These are phyloP conservation scores for Barbus barbus DNA, from an alignment of 2,113 vertebrate genomes.

Conservation along the genomic window DNA sequence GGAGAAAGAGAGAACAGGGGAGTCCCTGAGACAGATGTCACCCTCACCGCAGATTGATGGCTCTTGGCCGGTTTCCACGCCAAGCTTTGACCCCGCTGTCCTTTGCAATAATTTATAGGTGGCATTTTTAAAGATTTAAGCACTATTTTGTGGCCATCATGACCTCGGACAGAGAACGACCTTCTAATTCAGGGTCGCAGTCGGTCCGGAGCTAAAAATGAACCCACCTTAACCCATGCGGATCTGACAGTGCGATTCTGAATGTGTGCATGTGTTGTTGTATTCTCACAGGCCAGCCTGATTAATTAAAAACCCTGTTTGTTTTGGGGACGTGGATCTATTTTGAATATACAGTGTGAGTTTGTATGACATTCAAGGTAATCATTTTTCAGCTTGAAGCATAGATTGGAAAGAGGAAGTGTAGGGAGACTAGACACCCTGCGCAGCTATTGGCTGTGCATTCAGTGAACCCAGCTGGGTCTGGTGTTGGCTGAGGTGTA, in stretches of 20 bases:
- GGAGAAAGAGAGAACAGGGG: constrained; percentile 68
- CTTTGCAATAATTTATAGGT: constrained; percentile 81
- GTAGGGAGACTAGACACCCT: constrained; percentile 7
- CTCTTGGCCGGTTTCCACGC: constrained; percentile 76
- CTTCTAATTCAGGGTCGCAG: constrained; percentile 64
- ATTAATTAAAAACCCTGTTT: constrained; percentile 27
- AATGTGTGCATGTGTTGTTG: constrained; percentile 21
- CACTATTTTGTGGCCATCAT: constrained; percentile 73
- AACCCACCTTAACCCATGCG: not conserved
- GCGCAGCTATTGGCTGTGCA: constrained; percentile 54
- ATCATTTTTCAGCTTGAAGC: not conserved
- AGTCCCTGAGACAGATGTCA: constrained; percentile 80
- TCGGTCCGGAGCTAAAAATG: constrained; percentile 54
- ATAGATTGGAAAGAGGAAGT: not conserved
- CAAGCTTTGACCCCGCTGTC: constrained; percentile 76
- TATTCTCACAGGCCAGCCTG: not conserved
- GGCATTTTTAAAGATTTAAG: constrained; percentile 78
- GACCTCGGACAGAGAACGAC: constrained; percentile 68
- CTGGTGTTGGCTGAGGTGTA: constrained; percentile 58
- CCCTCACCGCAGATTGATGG: constrained; percentile 77
- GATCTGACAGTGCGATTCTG: constrained; percentile 30
- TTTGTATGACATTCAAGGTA: not conserved
- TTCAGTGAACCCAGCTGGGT: constrained; percentile 66
- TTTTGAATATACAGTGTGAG: constrained; percentile 8
- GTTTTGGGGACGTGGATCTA: constrained; percentile 14